Percentiles rank a stretch among this genome's conserved stretches.
Conservation (phyloP, 2,888 invertebrate species). For the Nomada hirtipes region DNA sequence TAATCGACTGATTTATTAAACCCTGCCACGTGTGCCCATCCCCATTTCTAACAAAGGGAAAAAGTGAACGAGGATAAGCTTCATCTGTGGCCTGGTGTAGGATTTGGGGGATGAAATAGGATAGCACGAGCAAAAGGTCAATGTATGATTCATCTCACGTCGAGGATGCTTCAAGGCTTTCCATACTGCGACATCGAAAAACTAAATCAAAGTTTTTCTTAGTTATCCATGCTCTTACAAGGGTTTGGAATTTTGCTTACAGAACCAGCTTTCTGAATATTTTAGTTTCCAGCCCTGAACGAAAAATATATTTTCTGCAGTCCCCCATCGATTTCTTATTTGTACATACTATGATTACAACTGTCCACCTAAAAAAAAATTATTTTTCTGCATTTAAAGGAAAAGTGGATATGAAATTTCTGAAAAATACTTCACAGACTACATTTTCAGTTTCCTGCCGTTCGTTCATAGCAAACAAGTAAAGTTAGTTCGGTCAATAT, state of each 20-base stretch:
- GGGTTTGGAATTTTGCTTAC: neutral
- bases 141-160: slow-evolving; percentile 37
- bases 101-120: slow-evolving; percentile 48
- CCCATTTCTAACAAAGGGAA: slow-evolving; percentile 1
- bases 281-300: too few relatives aligned
- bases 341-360: too few relatives aligned
- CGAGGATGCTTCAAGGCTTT: neutral
- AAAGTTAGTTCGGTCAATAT: too few relatives aligned
- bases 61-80: slow-evolving; percentile 49
- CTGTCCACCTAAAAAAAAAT: too few relatives aligned
- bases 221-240: neutral
- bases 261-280: neutral
- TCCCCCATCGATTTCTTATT: too few relatives aligned
- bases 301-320: too few relatives aligned
- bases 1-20: slow-evolving; percentile 46
- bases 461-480: too few relatives aligned
- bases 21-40: neutral
- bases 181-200: neutral
- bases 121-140: slow-evolving; percentile 42
- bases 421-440: too few relatives aligned
- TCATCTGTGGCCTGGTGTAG: slow-evolving; percentile 27
- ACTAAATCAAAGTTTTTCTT: neutral
- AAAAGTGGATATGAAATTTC: too few relatives aligned
- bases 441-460: too few relatives aligned
- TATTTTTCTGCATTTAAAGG: too few relatives aligned